Percentiles rank a stretch among this genome's conserved stretches.
Conservation (phyloP, 1,140 invertebrate genomes). For the Drosophila orena region DNA sequence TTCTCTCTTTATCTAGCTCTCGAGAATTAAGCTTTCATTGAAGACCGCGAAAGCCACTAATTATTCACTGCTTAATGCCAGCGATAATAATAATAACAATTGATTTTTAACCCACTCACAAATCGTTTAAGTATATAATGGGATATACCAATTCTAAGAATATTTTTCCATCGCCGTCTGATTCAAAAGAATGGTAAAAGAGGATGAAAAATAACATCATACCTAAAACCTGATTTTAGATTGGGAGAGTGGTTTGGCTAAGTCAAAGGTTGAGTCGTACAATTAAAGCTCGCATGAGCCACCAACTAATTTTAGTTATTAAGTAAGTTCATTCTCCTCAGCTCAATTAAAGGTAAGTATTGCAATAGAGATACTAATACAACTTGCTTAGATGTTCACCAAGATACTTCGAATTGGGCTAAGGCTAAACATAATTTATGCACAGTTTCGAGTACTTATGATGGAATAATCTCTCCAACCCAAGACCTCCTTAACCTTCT, state of each 20-base stretch:
- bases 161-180: neutral
- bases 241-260: neutral
- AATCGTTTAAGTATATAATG: no score
- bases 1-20: constrained; percentile 14
- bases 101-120: no score
- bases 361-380: no score
- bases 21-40: constrained; percentile 11
- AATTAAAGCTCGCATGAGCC: neutral
- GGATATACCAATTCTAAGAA: no score
- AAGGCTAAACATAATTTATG: constrained; percentile 15
- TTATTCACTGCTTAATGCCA: neutral
- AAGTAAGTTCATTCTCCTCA: neutral
- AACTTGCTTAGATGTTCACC: no score
- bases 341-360: neutral
- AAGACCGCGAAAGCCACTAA: neutral
- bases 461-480: neutral
- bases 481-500: constrained; percentile 1
- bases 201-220: no score
- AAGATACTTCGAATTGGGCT: no score
- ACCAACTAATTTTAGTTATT: constrained; percentile 10
- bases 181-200: neutral
- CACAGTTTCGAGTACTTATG: constrained; percentile 1
- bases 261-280: constrained; percentile 20
- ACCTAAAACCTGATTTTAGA: neutral
- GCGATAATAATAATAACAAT: neutral